Conservation (phyloP, 2,888 invertebrate species). For the Ditula angustiorana region DNA sequence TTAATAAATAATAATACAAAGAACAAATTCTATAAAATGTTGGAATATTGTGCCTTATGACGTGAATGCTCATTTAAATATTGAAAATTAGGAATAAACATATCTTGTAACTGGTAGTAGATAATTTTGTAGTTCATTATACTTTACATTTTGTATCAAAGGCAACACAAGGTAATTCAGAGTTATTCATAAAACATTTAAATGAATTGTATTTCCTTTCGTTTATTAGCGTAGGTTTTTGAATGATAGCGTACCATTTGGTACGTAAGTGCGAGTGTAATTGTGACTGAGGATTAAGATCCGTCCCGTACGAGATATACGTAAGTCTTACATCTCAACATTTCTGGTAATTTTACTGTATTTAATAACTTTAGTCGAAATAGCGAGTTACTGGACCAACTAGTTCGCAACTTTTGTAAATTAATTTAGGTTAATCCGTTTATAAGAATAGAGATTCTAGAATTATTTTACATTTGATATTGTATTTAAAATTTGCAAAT, state of each 20-base stretch:
- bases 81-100: slow-evolving; percentile 55
- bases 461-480: slow-evolving; percentile 67
- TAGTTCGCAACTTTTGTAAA: slow-evolving; percentile 63
- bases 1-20: slow-evolving; percentile 41
- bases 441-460: slow-evolving; percentile 51
- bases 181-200: slow-evolving; percentile 22
- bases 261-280: slow-evolving; percentile 15
- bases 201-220: slow-evolving; percentile 41
- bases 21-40: slow-evolving; percentile 57
- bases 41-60: slow-evolving; percentile 64
- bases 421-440: slow-evolving; percentile 55
- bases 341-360: slow-evolving; percentile 52
- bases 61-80: slow-evolving; percentile 65
- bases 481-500: slow-evolving; percentile 80
- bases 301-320: slow-evolving; percentile 56
- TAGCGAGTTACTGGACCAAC: slow-evolving; percentile 60
- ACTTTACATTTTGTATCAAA: slow-evolving; percentile 39
- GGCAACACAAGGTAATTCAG: slow-evolving; percentile 42
- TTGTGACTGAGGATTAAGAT: slow-evolving; percentile 55
- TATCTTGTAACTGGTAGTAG: slow-evolving; percentile 51
- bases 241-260: slow-evolving; percentile 24
- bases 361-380: slow-evolving; percentile 58
- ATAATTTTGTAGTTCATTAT: slow-evolving; percentile 49
- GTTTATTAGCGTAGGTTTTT: slow-evolving; percentile 26
- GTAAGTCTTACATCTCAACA: slow-evolving; percentile 47